Base-by-base conservation (phyloP, 2,797 vertebrate species). In the Carapus acus region DNA sequence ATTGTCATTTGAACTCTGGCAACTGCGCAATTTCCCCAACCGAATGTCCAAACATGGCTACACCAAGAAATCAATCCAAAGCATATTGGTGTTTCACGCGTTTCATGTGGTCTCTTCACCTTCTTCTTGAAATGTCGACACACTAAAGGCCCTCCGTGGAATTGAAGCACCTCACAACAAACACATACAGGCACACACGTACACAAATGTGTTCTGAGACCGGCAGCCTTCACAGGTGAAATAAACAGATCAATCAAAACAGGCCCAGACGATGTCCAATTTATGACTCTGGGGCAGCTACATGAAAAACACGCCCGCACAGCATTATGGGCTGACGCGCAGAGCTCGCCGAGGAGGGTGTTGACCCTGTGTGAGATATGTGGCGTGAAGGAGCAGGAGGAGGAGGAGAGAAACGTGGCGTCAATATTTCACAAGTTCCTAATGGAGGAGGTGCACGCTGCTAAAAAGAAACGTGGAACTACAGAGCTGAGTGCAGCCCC, bases 341-440 rank as follows among this genome's bases (percentile, higher is more conserved):
- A 65, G 49, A 34, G 54, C 31, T 46, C 16, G 57, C 65, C 18
- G 3, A 27, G 15, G 55, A 69, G 61, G 73, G 76, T 67, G 46
- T 20, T 56, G 56, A 59, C 62, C 64, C 15, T 17, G 34, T 34
- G 16, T 39, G 2, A 46, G 49, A 55, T 58, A 55, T 49, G 45
- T 20, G 16, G 43, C 53, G 27, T 24, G 40, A 54, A 64, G 58
- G 36, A 40, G 54, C 8, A 62, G 67, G 61, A 53, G 66, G 54
- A 53, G 65, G 41, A 24, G n/a, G 11, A 40, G 59, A n/a, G n/a
- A n/a, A n/a, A n/a, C n/a, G n/a, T 36, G 3, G 50, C 59, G 67
- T 85, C 77, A 85, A 85, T 87, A 84, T 85, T 88, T 86, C 61
- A 86, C 69, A 58, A 60, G 59, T 8, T 43, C 24, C 71, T 74